Percentiles rank a stretch among this genome's conserved stretches.
Conservation (phyloP, 2,888 invertebrate species). For the Scaptomyza cyrtandrae region DNA sequence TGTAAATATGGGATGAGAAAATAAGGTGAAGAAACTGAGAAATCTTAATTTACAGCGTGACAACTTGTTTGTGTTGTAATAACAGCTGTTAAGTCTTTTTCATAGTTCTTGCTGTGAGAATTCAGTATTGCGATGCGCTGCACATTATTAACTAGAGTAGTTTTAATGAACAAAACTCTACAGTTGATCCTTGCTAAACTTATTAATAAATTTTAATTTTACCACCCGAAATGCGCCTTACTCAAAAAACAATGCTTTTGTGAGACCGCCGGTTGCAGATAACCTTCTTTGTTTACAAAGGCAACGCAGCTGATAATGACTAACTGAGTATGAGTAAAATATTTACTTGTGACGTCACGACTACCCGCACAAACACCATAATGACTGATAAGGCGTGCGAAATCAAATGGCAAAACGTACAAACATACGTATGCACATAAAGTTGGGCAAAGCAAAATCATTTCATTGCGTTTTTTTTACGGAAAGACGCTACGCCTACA, state of each 20-base stretch:
- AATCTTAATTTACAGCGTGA: conserved; percentile 9
- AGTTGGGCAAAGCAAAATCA: not conserved
- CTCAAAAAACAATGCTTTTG: conserved; percentile 11
- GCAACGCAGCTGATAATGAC: conserved; percentile 23
- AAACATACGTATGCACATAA: not conserved
- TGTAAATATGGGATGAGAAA: conserved; percentile 16
- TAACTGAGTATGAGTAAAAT: conserved; percentile 5
- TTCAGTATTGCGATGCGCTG: not conserved
- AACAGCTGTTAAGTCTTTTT: conserved; percentile 8
- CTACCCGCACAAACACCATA: not conserved
- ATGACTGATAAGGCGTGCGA: conserved; percentile 3
- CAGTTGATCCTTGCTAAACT: not conserved
- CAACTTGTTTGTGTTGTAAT: not conserved
- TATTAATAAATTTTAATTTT: not conserved
- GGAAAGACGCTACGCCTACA: not conserved
- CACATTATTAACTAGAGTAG: too few species aligned
- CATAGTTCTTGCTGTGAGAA: not conserved
- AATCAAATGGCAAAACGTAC: not conserved
- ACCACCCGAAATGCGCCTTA: not conserved
- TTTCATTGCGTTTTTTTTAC: not conserved
- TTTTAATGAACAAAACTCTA: too few species aligned
- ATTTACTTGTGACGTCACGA: conserved; percentile 24
- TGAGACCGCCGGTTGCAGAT: conserved; percentile 7
- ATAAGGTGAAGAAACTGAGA: conserved; percentile 43
- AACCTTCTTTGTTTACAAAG: conserved; percentile 23